Evolutionary conservation across 2,113 vertebrate species (phyloP), one percentile per base, ranked within the genome.

Genomic region (Calidris pugnax): DNA sequence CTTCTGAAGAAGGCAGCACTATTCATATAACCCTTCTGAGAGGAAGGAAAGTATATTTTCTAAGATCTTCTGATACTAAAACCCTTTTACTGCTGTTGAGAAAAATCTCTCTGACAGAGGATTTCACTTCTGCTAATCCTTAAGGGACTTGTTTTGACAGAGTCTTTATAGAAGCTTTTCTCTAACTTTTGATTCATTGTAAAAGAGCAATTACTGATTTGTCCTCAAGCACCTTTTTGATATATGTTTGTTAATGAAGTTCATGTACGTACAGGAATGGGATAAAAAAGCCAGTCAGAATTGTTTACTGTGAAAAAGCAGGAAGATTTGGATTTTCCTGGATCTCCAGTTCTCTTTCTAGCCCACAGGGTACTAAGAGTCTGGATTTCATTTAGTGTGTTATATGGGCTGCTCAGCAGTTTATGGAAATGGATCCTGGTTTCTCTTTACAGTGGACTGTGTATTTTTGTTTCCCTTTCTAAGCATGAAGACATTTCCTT

Each of bases 111-210:
- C 95, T 97, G 98, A 93, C 93, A 88, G 97, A 95, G 96, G 97
- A 97, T 98, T 98, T 98, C 96, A 89, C 94, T 90, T 82, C 85
- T 94, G 73, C 96, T 98, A 98, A 98, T 98, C 98, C 97, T 97
- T 95, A 91, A 96, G 98, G 96, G 97, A 97, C 97, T 98, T 98
- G 98, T 98, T 98, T 98, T 98, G 98, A 98, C 98, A 98, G 95
- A 96, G 90, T 95, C 96, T 98, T 98, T 97, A 91, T 72, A 82
- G 96, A 93, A 97, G 94, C 96, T 98, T 97, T 98, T 97, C 94
- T 93, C 62, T 89, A 97, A 97, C 91, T 98, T 97, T 68, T 87
- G 88, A 86, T 97, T 96, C 85, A 28, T 97, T 98, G 88, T 93
- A 92, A 98, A 98, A 97, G 93, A 97, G 93, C 95, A 97, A 96